phyloP scores from a whole-genome alignment of 2,797 vertebrate species.

The Fundulus diaphanus region DNA sequence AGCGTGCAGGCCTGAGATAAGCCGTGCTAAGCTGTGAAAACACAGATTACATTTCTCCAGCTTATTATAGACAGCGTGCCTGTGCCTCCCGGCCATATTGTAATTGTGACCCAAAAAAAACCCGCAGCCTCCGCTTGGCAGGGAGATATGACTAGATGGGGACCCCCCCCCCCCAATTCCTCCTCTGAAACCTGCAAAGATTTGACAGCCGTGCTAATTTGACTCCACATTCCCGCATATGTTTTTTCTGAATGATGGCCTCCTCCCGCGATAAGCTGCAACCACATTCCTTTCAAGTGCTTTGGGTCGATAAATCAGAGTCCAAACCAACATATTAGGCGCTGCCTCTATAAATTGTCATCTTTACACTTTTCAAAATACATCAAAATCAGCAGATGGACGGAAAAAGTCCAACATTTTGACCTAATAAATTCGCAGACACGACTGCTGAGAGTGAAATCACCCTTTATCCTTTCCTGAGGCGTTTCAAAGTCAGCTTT shows the following conservation, averaged over 20 bases:
- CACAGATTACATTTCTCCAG: slow-evolving; percentile 82
- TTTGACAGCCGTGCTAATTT: slow-evolving; percentile 79
- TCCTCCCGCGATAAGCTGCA: slow-evolving; percentile 52
- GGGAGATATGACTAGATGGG: slow-evolving; percentile 67
- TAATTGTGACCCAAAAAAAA: slow-evolving; percentile 71
- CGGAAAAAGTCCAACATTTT: slow-evolving; percentile 10
- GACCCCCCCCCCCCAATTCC: not conserved
- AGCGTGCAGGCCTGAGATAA: slow-evolving; percentile 79
- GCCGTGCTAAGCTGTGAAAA: slow-evolving; percentile 82
- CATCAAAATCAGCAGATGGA: slow-evolving; percentile 22
- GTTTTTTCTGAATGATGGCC: slow-evolving; percentile 30
- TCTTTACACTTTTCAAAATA: slow-evolving; percentile 33
- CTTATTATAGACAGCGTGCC: slow-evolving; percentile 68
- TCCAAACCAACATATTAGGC: slow-evolving; percentile 23
- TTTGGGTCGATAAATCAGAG: slow-evolving; percentile 45
- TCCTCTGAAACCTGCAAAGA: slow-evolving; percentile 37
- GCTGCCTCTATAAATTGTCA: slow-evolving; percentile 33
- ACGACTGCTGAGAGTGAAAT: slow-evolving; percentile 24
- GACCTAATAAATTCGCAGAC: not conserved
- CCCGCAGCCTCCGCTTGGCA: slow-evolving; percentile 65
- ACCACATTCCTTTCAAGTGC: slow-evolving; percentile 46
- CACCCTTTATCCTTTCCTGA: not conserved
- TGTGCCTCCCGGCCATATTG: slow-evolving; percentile 65
- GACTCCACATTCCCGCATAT: slow-evolving; percentile 51
- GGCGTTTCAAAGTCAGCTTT: slow-evolving; percentile 32